These are phyloP conservation scores for Wasmannia auropunctata DNA, from an alignment of 1,140 invertebrate species.

Conservation along the genomic window DNA sequence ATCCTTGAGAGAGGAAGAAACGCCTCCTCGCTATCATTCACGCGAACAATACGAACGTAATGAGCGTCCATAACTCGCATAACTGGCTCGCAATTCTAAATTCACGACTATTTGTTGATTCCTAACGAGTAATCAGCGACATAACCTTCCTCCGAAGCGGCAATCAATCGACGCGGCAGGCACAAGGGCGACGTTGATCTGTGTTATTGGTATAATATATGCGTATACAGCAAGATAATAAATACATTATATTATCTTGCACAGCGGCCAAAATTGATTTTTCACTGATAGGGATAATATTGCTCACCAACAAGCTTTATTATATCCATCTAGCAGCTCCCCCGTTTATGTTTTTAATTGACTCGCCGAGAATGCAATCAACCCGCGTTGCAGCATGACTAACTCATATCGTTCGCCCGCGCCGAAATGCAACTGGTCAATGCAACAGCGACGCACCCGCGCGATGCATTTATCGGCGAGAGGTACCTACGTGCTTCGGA, in stretches of 20 bases:
- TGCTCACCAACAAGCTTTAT: not conserved
- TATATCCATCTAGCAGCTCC: not conserved
- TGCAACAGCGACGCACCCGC: not conserved
- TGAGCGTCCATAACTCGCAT: not conserved
- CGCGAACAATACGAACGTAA: conserved; percentile 2
- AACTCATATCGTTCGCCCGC: not conserved
- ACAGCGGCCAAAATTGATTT: conserved; percentile 36
- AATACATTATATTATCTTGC: not conserved
- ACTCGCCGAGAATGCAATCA: conserved; percentile 9
- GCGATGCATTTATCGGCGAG: not conserved
- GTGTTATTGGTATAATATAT: conserved; percentile 49
- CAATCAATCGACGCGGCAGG: conserved; percentile 1
- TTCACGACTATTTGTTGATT: conserved; percentile 28
- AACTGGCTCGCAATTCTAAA: conserved; percentile 38
- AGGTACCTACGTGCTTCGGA: not conserved
- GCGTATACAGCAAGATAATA: conserved; percentile 7
- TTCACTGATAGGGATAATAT: conserved; percentile 7
- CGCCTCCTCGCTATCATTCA: not conserved
- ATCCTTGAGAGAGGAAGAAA: not conserved
- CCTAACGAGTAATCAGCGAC: not conserved
- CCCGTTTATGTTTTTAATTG: conserved; percentile 53
- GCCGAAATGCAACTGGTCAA: conserved; percentile 4
- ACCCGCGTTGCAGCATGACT: conserved; percentile 12
- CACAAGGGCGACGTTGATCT: conserved; percentile 30
- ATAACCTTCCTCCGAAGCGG: conserved; percentile 11